Conservation (phyloP, 2,888 invertebrate species). For the Dioctria linearis region DNA sequence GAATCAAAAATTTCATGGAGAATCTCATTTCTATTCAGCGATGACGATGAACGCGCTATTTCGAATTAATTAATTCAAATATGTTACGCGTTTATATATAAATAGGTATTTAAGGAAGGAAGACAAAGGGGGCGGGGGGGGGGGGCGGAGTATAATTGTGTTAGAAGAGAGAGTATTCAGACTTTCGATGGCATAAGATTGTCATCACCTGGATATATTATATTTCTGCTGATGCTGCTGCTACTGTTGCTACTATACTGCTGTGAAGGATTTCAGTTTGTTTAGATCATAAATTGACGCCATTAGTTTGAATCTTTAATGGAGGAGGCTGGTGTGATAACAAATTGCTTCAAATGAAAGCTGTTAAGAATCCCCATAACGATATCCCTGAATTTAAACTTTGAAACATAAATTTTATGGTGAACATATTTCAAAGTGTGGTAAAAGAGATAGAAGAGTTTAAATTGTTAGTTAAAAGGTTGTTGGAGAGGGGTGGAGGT, state of each 20-base stretch:
- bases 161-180: too few relatives aligned
- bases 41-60: conserved; percentile 37
- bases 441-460: too few relatives aligned
- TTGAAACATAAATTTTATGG: conserved; percentile 33
- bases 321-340: conserved; percentile 42
- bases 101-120: background rate
- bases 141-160: too few relatives aligned
- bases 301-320: conserved; percentile 59
- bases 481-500: too few relatives aligned
- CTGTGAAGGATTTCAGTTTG: conserved; percentile 14
- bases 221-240: too few relatives aligned
- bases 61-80: conserved; percentile 54
- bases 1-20: conserved; percentile 53
- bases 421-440: conserved; percentile 20
- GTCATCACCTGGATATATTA: conserved; percentile 45
- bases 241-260: too few relatives aligned
- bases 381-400: conserved; percentile 8
- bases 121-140: background rate
- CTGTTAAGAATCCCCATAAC: conserved; percentile 11
- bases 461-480: too few relatives aligned
- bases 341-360: conserved; percentile 50
- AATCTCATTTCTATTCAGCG: conserved; percentile 50
- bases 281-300: conserved; percentile 55
- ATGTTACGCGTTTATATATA: conserved; percentile 43
- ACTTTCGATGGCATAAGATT: background rate